Base-by-base conservation (phyloP, 2,797 vertebrate genomes). In the Capromys pilorides region DNA sequence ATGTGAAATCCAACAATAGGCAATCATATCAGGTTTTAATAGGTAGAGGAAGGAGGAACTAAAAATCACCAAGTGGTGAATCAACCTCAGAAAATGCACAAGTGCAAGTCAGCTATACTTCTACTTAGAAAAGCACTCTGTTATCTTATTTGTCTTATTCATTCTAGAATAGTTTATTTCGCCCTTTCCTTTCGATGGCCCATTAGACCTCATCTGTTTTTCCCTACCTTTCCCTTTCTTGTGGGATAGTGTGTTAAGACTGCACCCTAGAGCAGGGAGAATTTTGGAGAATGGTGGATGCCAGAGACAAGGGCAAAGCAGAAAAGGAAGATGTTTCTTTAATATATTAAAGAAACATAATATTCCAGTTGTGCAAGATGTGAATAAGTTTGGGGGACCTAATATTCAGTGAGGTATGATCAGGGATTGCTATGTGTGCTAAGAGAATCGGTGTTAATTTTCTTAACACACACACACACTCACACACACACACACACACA, bases 41-140 rank as follows among this genome's bases (percentile, higher is more conserved):
- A 86, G 12, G 33, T 67, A 19, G 79, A 64, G 33, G 33, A 90
- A 67, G 18, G 36, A 92, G 28, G 8, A 6, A 14, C 28, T 59
- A 82, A 54, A 93, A 89, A 81, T 61, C 22, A 75, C 16, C 24
- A 3, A 80, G n/a, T 79, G 19, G 69, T 85, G 10, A 62, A 73
- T 31, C 61, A 96, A 39, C 3, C 31, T 93, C 79, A 67, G 66
- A 90, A 84, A 90, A 90, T 64, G 9, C 75, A 88, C 54, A 78
- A 94, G 89, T 51, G 13, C 67, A 73, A 89, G 39, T 51, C 61
- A 78, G 33, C 33, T 71, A 18, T 90, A 89, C 54, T 78, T 62
- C 39, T 45, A 79, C 2, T 45, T 36, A 83, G 57, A 86, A 92
- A 39, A 90, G 8, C 10, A 39, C 49, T 28, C 45, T 62, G 93